Evolutionary conservation across 1,140 invertebrate species (phyloP), one percentile per base, ranked within the genome.

Genomic region (Aplysia californica): DNA sequence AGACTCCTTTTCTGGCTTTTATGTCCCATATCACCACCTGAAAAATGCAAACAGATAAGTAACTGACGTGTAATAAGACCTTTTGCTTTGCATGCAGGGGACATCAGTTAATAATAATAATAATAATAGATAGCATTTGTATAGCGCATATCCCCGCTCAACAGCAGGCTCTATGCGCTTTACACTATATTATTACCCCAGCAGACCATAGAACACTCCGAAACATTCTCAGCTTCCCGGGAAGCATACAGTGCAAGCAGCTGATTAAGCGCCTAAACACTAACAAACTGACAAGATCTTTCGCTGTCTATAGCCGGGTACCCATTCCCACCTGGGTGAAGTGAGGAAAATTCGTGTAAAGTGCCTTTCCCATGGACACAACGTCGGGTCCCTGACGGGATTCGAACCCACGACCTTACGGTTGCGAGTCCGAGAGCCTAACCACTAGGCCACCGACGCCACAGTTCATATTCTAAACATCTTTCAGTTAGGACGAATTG

Each of bases 1-100:
- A 88, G 0, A 92, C 64, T 3, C 90, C 84, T 55, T 86, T 84
- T 38, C 72, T 68, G 18, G 87, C 85, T 20, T 91, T 76, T 18
- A 92, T 86, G 79, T 91, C 91, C 82, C 89, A 92, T 72, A 92
- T 91, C 58, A 94, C 86, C 1, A 95, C 80, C 82, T 91, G 70
- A 39, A 77, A 75, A 31, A 67, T 15, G 68, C 33, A 71, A 15
- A 50, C 10, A 50, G 44, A 50, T 15, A 50, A n/a, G 44, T 50
- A 50, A 50, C 10, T 15, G n/a, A 50, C 10, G 44, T 15, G 44
- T 10, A 50, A n/a, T n/a, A n/a, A n/a, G n/a, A n/a, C n/a, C n/a
- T n/a, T n/a, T n/a, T n/a, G n/a, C n/a, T 10, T 50, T n/a, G 44
- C 10, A n/a, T 10, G 44, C 10, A 50, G 44, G 44, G 44, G 44